Conservation (phyloP, 2,113 vertebrate genomes). For the Catharus fuscescens region DNA sequence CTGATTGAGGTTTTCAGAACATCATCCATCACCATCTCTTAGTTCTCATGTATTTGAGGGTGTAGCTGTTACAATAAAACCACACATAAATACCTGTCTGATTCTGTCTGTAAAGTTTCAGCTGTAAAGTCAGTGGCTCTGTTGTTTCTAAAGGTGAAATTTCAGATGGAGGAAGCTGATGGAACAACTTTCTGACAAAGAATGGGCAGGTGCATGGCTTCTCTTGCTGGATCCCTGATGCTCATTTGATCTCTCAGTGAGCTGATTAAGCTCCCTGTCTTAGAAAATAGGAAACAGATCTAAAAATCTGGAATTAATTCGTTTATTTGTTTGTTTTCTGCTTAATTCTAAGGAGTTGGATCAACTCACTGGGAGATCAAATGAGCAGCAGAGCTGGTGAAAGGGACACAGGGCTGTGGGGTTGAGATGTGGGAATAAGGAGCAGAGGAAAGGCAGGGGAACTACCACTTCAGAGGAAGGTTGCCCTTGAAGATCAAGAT, state of each 20-base stretch:
- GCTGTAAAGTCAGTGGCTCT: accelerated
- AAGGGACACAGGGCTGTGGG: neutral
- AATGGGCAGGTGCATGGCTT: neutral
- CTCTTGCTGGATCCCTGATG: neutral
- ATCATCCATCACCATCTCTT: neutral
- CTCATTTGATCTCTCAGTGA: neutral
- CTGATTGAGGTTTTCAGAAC: neutral
- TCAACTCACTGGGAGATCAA: neutral
- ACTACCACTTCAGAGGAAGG: neutral
- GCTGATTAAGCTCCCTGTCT: neutral
- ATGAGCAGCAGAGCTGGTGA: neutral
- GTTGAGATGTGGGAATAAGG: neutral
- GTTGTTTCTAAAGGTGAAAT: neutral
- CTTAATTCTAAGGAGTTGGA: neutral
- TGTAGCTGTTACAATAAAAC: neutral
- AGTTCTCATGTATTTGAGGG: neutral
- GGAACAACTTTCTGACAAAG: neutral
- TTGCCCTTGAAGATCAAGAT: neutral
- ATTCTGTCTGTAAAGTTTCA: neutral
- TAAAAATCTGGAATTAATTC: neutral
- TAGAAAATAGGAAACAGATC: neutral
- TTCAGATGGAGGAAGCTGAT: neutral
- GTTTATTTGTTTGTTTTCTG: neutral
- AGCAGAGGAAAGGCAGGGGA: neutral
- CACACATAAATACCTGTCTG: neutral